Base-by-base conservation (phyloP, 2,113 vertebrate species). In the Procavia capensis region DNA sequence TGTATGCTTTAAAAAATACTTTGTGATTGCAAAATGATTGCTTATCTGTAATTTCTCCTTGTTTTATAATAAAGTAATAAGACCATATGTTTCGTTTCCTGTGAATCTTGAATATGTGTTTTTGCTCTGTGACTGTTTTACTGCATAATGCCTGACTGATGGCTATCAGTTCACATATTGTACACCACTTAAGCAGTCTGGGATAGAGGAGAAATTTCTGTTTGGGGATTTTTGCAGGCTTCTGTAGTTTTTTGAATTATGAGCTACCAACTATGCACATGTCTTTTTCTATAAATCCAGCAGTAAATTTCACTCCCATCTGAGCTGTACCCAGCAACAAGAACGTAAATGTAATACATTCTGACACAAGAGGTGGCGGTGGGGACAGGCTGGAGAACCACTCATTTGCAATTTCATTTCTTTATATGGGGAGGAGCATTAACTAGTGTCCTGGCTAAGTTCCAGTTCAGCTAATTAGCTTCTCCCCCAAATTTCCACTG, bases 231-330 rank as follows among this genome's bases (percentile, higher is more conserved):
- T 97, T 93, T 83, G 50, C 80, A 19, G 10, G 70, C 16, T 95
- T 93, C 95, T 88, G 4, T 90, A 74, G 72, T 43, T 97, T 97
- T 96, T 95, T 97, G 96, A 96, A 94, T 94, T 97, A 95, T 88
- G 82, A 96, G 50, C 75, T 83, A 89, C 64, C 96, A 95, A 91
- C 85, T 89, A 83, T 70, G 47, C 68, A 70, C 66, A 25, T 87
- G 90, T 96, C 90, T 96, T 96, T 97, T 90, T 93, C 93, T 91
- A 93, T 94, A 95, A 96, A 95, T 78, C 83, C 92, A 59, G 70
- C 76, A 95, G 96, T 93, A 95, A 88, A 97, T 93, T 90, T 92
- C 68, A 93, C 82, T 96, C 80, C 96, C 88, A 92, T 83, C 93
- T 96, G 95, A 96, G 54, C 41, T 95, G 59, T 90, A 84, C 68